These are phyloP conservation scores for Mycalesis mineus DNA, from an alignment of 2,888 invertebrate genomes.

Conservation along the genomic window DNA sequence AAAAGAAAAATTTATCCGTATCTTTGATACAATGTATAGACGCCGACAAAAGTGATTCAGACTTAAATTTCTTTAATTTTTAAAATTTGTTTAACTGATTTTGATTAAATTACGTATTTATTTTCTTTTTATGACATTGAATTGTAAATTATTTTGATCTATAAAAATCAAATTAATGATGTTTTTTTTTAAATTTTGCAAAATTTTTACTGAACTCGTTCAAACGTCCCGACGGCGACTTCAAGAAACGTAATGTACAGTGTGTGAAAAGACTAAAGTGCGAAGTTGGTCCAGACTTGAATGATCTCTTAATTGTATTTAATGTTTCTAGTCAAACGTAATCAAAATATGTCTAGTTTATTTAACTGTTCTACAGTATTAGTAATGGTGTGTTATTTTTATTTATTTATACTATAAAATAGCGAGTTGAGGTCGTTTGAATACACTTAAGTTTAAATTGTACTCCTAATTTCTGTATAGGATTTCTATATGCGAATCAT, in stretches of 20 bases:
- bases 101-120: no score
- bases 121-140: no score
- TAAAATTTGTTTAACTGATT: no score
- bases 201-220: constrained; percentile 3
- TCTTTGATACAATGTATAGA: no score
- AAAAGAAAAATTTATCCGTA: no score
- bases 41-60: no score
- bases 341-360: constrained; percentile 54
- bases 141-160: no score
- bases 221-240: constrained; percentile 29
- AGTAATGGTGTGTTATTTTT: constrained; percentile 34
- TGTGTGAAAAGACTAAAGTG: constrained; percentile 27
- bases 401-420: constrained; percentile 38
- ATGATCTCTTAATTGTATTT: constrained; percentile 62
- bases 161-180: neutral
- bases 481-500: no score
- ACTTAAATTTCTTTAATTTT: no score
- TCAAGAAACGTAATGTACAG: constrained; percentile 28
- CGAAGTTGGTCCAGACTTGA: constrained; percentile 25
- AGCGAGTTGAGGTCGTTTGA: neutral
- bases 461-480: neutral
- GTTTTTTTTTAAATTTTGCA: neutral
- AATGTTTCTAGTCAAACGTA: constrained; percentile 71
- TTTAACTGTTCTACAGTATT: constrained; percentile 48
- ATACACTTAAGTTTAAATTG: constrained; percentile 3